phyloP scores from a whole-genome alignment of 2,797 vertebrate genomes.

The Cephalopachus bancanus region DNA sequence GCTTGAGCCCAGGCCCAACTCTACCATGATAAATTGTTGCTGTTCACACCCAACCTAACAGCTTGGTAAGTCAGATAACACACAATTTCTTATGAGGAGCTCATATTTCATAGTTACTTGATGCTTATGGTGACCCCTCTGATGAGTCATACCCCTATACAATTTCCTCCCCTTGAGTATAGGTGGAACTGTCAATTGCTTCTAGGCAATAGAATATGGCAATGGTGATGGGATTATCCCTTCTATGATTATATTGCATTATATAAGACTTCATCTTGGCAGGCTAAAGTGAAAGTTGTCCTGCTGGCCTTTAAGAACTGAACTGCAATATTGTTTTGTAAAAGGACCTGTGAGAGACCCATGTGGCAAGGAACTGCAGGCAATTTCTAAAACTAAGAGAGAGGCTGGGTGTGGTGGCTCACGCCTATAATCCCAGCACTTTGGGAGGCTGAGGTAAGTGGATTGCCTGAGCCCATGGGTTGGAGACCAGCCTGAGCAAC shows the following conservation, averaged over 20 bases:
- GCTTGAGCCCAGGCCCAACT: not conserved
- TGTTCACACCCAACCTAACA: not conserved
- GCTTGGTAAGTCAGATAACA: not conserved
- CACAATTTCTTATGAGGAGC: not conserved
- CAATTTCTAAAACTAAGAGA: not conserved
- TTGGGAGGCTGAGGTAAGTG: no score
- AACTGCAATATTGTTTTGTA: not conserved
- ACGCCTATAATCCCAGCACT: no score
- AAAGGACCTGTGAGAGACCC: not conserved
- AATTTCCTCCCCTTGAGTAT: not conserved
- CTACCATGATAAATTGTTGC: not conserved
- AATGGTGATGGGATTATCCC: not conserved
- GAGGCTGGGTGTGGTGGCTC: no score
- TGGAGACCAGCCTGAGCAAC: no score
- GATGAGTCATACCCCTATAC: not conserved
- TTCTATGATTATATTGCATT: not conserved
- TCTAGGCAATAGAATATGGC: not conserved
- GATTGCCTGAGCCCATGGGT: no score
- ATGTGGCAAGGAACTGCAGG: not conserved
- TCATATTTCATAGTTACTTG: not conserved
- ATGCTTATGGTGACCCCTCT: not conserved
- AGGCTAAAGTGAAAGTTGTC: slow-evolving; percentile 20
- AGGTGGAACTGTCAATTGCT: not conserved
- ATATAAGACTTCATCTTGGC: not conserved
- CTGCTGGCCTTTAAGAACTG: slow-evolving; percentile 17